Evolutionary conservation across 2,113 vertebrate species (phyloP), one percentile per base, ranked within the genome.

Genomic region (Caloenas nicobarica): DNA sequence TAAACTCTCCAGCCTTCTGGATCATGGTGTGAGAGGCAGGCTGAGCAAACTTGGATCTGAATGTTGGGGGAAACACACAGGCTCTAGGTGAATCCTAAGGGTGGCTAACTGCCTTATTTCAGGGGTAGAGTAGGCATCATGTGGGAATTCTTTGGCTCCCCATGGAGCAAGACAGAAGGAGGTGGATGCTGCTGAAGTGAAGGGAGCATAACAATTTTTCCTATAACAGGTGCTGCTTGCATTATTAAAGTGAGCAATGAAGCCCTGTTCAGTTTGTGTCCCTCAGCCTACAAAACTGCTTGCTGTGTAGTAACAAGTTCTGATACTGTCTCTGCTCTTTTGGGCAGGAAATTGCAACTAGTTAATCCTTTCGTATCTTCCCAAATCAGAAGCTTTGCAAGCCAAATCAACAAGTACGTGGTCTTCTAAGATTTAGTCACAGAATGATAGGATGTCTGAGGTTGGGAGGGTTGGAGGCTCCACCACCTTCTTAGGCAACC

Each of bases 121-220:
- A 15, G 22, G 13, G 11, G 5, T 42, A 24, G 34, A 26, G 33
- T 26, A 28, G 62, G 42, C 51, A 29, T 25, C 0, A 0, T 6
- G 7, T 22, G 31, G 13, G 31, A 73, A 38, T 46, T 29, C 16
- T 46, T 51, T 44, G 29, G 40, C 34, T 72, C 4, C 3, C 13
- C 3, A 1, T 42, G 77, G 44, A 66, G n/a, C n/a, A 61, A 72
- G 46, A 19, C 16, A 19, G 4, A 22, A 29, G 29, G 46, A 60
- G 50, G 15, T 44, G 50, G 23, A 21, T 48, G 62, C 34, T 68
- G 29, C 33, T 51, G 48, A 81, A 50, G 12, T 28, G 34, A 61
- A 51, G 36, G 15, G 33, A 65, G 6, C 3, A 2, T 50, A 71
- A 56, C 9, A 36, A 7, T 50, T 60, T 51, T 38, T 38, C 50